A percentile compares a stretch with the other conserved stretches of the same genome.
These are phyloP conservation scores for Synaphobranchus kaupii DNA, from an alignment of 2,797 vertebrate genomes.

Conservation along the genomic window DNA sequence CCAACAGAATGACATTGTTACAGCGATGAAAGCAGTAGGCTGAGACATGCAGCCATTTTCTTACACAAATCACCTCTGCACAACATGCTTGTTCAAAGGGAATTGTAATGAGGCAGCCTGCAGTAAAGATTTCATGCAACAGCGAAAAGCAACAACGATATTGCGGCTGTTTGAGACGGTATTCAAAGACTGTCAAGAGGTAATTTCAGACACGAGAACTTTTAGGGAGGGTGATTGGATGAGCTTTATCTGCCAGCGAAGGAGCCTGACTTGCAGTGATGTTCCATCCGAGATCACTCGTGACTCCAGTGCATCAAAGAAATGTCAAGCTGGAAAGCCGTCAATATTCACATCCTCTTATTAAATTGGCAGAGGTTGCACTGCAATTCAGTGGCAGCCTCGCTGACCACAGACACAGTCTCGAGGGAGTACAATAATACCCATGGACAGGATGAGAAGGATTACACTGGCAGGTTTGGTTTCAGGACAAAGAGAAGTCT, in stretches of 20 bases:
- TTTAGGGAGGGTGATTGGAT: background rate
- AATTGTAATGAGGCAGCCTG: background rate
- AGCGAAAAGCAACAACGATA: background rate
- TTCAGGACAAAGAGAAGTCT: background rate
- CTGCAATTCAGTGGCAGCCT: background rate
- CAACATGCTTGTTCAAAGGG: background rate
- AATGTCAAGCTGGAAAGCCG: conserved; percentile 12
- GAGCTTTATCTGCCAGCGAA: background rate
- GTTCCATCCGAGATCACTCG: conserved; percentile 1
- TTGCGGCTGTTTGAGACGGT: background rate
- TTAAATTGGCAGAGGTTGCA: background rate
- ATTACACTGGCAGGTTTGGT: background rate
- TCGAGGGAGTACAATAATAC: background rate
- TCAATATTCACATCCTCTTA: background rate
- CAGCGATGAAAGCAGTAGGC: background rate
- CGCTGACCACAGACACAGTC: background rate
- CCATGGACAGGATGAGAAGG: background rate
- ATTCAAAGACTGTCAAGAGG: background rate
- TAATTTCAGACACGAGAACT: background rate
- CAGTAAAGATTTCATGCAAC: background rate
- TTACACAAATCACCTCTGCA: background rate
- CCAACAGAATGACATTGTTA: background rate
- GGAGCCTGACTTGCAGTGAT: background rate
- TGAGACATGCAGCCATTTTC: background rate
- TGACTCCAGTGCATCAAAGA: conserved; percentile 7